Base-by-base conservation (phyloP, 1,140 invertebrate genomes). In the Venturia canescens region DNA sequence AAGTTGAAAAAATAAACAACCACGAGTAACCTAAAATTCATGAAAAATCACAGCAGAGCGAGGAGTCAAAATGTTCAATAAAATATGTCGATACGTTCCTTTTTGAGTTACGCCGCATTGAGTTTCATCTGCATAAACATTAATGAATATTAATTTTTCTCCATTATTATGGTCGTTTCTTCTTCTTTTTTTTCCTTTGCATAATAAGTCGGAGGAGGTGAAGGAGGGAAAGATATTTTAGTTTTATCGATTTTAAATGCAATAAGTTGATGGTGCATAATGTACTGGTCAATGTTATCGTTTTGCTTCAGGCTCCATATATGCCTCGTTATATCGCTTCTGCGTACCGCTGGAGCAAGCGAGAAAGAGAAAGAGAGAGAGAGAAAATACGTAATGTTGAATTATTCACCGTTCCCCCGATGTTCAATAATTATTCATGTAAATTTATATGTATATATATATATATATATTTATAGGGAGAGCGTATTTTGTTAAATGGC, bases 361-460 rank as follows among this genome's bases (percentile, higher is more conserved):
- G 38, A 44, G 38, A 44, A 11, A 44, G 7, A 4, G 38, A 44
- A 1, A 3, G 38, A 44, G 38, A 4, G 38, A 44, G 38, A 44
- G 7, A 44, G 34, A 71, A 9, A 71, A 48, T 71, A 71, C 69
- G 15, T 71, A 48, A 38, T 48, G 34, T 38, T 71, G 34, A 71
- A 71, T 44, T 71, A 71, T 71, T 71, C 69, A 71, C 69, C 69
- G 69, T 23, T 71, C 34, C 34, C 31, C 23, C n/a, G 29, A 48
- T 71, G 34, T n/a, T 48, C 34, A n/a, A 71, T 44, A 71, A 71
- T 71, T 71, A 71, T 71, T 71, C 69, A 71, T 71, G 34, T 71
- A 48, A 48, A 71, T 71, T 71, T 48, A 48, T 71, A 71, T 38
- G 23, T 11, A 26, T 71, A 23, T 21, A 71, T 38, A 44, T 11